phyloP scores from a whole-genome alignment of 2,797 vertebrate genomes.

The Botia almorhae region DNA sequence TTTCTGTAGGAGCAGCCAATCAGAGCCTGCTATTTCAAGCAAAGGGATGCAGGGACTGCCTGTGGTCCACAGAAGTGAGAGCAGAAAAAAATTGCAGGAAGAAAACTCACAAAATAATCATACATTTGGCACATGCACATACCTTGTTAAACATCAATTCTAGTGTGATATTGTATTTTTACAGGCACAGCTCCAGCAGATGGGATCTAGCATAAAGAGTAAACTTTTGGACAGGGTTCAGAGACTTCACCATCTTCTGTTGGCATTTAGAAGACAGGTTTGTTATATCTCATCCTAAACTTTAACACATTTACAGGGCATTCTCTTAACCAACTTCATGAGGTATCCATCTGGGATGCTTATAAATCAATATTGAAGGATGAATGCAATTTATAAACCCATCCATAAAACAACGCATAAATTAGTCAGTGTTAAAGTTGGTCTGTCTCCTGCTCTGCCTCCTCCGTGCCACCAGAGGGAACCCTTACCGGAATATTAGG shows the following conservation, averaged over 20 bases:
- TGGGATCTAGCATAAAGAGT: slow-evolving; percentile 71
- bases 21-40: slow-evolving; percentile 75
- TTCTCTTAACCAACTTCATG: no score
- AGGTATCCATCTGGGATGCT: no score
- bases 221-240: slow-evolving; percentile 76
- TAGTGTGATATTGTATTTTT: slow-evolving; percentile 34
- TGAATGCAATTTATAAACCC: no score
- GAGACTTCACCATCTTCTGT: slow-evolving; percentile 70
- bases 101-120: not conserved
- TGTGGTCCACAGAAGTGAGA: slow-evolving; percentile 59
- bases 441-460: no score
- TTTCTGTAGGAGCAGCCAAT: slow-evolving; percentile 73
- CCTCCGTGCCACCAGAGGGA: no score
- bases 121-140: slow-evolving; percentile 19
- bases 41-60: slow-evolving; percentile 73
- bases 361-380: no score
- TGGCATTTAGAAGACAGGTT: slow-evolving; percentile 77
- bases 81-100: not conserved
- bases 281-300: not conserved
- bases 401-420: no score
- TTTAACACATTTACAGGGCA: no score
- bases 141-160: slow-evolving; percentile 9
- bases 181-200: slow-evolving; percentile 73
- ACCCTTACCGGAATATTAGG: no score
- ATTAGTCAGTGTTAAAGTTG: no score